Base-by-base conservation (phyloP, 2,888 invertebrate genomes). In the Hetaerina titia region DNA sequence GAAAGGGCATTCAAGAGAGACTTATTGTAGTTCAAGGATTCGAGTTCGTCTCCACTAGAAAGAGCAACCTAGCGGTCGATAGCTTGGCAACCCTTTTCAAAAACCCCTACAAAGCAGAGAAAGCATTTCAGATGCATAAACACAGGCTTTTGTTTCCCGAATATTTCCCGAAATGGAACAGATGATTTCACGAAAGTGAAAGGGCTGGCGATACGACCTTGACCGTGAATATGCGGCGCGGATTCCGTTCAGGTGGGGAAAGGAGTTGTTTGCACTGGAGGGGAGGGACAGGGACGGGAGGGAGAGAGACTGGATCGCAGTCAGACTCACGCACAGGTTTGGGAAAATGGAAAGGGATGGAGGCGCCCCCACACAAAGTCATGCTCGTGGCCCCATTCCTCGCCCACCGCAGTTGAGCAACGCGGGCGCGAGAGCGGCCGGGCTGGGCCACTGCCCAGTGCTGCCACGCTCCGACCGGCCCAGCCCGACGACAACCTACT, bases 311-410 rank as follows among this genome's bases (percentile, higher is more conserved):
- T 69, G 69, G n/a, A 22, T 60, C 60, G 11, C 17, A 60, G 11
- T 2, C n/a, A 31, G 81, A 31, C 81, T 31, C 31, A 81, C 81
- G 11, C 81, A 31, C 81, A 31, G 31, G 81, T 81, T 81, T 81
- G 81, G 25, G 81, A 15, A 81, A 81, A 81, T 22, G 31, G 25
- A 25, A 31, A 31, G 25, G n/a, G n/a, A 9, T 13, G 25, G 8
- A 19, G 69, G 69, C 45, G 45, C 60, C 60, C 17, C 60, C 11
- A 25, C 25, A 81, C 81, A 81, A 31, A 81, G 69, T 69, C n/a
- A n/a, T 11, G 69, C 81, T 81, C 81, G 81, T 81, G 81, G 81
- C 81, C 81, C 81, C 81, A 81, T 81, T 81, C 81, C 25, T 25
- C 81, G 81, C 81, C 81, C 81, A 31, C 81, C 13, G 25, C 81